phyloP scores from a whole-genome alignment of 2,113 vertebrate genomes.

The Paramormyrops kingsleyae region DNA sequence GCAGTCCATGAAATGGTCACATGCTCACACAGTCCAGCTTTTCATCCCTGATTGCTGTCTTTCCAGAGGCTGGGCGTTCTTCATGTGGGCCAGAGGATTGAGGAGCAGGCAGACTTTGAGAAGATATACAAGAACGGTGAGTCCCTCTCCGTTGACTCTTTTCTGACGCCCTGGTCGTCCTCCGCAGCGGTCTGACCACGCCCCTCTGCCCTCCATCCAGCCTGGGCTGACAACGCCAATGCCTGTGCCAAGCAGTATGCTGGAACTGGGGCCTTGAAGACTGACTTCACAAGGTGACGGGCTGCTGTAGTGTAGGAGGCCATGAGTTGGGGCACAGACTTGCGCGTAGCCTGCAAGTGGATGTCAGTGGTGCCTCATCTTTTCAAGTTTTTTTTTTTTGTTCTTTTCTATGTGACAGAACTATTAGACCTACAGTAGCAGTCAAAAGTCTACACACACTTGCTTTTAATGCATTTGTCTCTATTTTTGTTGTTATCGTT shows the following conservation, averaged over 20 bases:
- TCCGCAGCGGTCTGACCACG: constrained; percentile 14
- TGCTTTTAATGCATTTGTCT: background rate
- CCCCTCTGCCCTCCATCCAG: constrained; percentile 50
- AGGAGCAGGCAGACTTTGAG: constrained; percentile 88
- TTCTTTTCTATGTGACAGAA: background rate
- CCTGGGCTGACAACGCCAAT: constrained; percentile 97
- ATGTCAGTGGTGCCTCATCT: background rate
- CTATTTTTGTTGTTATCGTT: background rate
- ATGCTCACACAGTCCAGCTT: background rate
- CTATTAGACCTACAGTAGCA: background rate
- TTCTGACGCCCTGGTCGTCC: background rate
- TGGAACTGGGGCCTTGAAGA: constrained; percentile 95
- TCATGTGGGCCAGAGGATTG: constrained; percentile 76
- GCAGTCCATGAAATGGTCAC: background rate
- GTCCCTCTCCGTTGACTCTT: background rate
- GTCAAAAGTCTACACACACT: background rate
- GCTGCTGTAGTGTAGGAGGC: background rate
- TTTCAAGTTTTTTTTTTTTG: background rate
- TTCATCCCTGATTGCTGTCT: background rate
- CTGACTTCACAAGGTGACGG: constrained; percentile 86
- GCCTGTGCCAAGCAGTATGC: constrained; percentile 97
- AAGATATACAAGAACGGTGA: constrained; percentile 91
- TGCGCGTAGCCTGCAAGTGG: background rate
- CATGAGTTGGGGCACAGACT: background rate
- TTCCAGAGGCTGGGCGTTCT: constrained; percentile 81